Base-by-base conservation (phyloP, 2,797 vertebrate genomes). In the Poecilia picta region DNA sequence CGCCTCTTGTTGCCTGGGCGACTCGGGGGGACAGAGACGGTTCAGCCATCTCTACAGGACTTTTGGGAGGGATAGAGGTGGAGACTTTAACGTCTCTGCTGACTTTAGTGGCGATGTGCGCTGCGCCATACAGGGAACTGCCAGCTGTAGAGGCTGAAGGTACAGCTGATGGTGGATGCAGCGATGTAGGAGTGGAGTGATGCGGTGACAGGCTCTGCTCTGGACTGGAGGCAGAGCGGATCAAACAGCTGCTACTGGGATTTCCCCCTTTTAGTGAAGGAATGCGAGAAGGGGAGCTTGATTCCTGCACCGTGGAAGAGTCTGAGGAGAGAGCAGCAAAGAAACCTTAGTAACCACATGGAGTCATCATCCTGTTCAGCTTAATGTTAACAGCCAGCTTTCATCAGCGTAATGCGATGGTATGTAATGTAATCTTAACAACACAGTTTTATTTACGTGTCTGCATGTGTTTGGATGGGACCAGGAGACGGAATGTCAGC, bases 211-310 rank as follows among this genome's bases (percentile, higher is more conserved):
- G 85, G 41, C 71, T 72, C 70, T 84, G 79, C 73, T 87, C 92
- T 84, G 86, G 83, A 85, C 89, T 83, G 85, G 84, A 81, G 75
- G 88, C 86, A 16, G 91, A 94, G 33, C 74, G 81, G 88, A 83
- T 87, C 71, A 80, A 84, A 81, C 83, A 85, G 80, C 73, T 91
- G 78, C 95, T 94, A 81, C 75, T 94, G 84, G 92, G 72, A 89
- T 97, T 96, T 91, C 97, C 97, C 11, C 94, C 92, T 80, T 96
- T 97, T 28, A 95, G 96, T 91, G 96, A 96, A 92, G 97, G 94
- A 93, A 92, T 94, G 91, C 93, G 94, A 87, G 94, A 94, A 85
- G 95, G 95, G 81, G 95, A 90, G 85, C 89, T 87, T 76, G 96
- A 92, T 93, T 89, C 95, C 93, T 95, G 97, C 64, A 88, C 79